These are phyloP conservation scores for Leptinotarsa haldemani DNA, from an alignment of 2,888 invertebrate species.

Conservation along the genomic window DNA sequence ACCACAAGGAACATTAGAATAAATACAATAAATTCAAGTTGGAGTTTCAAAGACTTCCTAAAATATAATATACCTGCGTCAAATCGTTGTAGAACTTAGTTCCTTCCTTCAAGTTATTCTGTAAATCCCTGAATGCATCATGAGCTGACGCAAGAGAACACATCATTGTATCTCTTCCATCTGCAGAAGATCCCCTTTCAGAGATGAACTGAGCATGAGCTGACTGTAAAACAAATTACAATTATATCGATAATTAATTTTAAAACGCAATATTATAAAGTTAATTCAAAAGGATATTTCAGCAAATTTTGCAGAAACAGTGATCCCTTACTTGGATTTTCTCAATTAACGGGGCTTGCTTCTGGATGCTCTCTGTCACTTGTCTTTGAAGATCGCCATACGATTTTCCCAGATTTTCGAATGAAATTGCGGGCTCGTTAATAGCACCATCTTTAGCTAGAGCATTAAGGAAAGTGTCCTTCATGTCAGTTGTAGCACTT, in stretches of 20 bases:
- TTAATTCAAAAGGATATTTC: neutral
- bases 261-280: neutral
- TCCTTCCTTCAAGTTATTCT: conserved; percentile 93
- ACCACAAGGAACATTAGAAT: conserved; percentile 19
- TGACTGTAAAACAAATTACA: conserved; percentile 59
- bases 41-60: neutral
- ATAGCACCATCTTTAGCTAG: conserved; percentile 82
- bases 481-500: conserved; percentile 83
- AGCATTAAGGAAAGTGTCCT: conserved; percentile 80
- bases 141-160: conserved; percentile 89
- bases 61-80: conserved; percentile 73
- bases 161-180: conserved; percentile 81
- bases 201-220: conserved; percentile 72
- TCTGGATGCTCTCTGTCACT: conserved; percentile 79
- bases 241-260: neutral
- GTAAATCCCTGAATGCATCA: conserved; percentile 92
- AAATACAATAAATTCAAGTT: conserved; percentile 1
- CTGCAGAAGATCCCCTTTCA: conserved; percentile 74
- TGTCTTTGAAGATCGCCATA: conserved; percentile 83
- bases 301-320: neutral
- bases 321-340: conserved; percentile 72
- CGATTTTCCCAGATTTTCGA: conserved; percentile 78
- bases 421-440: conserved; percentile 79
- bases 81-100: conserved; percentile 95
- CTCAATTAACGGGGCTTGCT: conserved; percentile 77